Base-by-base conservation (phyloP, 2,888 invertebrate genomes). In the Colostygia pectinataria region DNA sequence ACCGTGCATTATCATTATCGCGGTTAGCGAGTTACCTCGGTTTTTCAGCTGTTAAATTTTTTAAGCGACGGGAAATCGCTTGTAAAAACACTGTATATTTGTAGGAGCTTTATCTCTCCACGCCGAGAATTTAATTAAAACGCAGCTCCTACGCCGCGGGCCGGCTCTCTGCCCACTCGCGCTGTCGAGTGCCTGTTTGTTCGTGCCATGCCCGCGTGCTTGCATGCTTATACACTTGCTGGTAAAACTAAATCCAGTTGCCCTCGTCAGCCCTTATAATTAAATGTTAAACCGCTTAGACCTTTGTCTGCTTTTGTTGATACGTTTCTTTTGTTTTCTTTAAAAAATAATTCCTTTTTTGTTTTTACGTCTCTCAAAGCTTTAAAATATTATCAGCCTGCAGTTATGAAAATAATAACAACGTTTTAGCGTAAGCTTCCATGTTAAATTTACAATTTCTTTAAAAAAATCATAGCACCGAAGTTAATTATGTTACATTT, bases 81-180 rank as follows among this genome's bases (percentile, higher is more conserved):
- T 50, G 44, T 45, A 72, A 74, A 77, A 74, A 69, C 61, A 25
- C 44, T 8, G 34, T 37, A 12, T 41, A 37, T 42, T 28, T 14
- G 31, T 34, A 24, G 20, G 40, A 44, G 44, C 8, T 40, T 43
- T 44, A 69, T 73, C 49, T 39, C 43, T 25, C 24, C 12, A 18
- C 70, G 64, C 73, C 68, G 71, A 74, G 76, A 65, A 77, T 80
- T 82, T 82, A 80, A 83, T 83, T 83, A 80, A 84, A 83, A 75
- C 65, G 67, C 70, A 71, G 67, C 67, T 65, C 69, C 77, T 65
- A 69, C 67, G 66, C 34, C 62, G 39, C 13, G 20, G 36, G 31
- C 29, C 65, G 63, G 71, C 66, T 55, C 45, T 55, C 53, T 54
- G 53, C 32, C 54, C 55, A 40, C 61, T 59, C 25, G 7, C 38